Conservation (phyloP, 2,113 vertebrate species). For the Dolichotis patagonum region DNA sequence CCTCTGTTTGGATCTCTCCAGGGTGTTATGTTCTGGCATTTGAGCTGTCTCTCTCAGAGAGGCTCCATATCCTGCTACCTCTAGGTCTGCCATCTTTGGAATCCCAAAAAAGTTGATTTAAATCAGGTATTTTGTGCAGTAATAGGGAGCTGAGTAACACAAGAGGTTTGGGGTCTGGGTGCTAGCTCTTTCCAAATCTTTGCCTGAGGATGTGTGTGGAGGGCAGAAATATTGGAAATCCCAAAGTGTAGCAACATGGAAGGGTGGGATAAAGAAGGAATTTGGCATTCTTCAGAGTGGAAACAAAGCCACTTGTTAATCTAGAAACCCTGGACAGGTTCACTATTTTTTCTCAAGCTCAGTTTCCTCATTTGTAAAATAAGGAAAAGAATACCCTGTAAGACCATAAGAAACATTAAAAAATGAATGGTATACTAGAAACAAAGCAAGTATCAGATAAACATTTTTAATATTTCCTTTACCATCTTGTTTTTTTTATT, state of each 20-base stretch:
- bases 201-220: no score
- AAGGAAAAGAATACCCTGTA: not conserved
- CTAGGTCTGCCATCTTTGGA: no score
- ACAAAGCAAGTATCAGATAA: not conserved
- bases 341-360: not conserved
- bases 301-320: not conserved
- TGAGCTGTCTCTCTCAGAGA: no score
- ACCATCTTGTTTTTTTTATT: not conserved
- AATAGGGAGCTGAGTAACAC: not conserved
- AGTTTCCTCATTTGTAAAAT: not conserved
- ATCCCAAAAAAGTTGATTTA: not conserved
- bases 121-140: not conserved
- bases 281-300: not conserved
- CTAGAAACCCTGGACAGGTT: not conserved
- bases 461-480: not conserved
- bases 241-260: not conserved
- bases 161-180: not conserved
- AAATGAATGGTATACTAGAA: not conserved
- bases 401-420: not conserved
- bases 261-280: not conserved
- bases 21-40: no score
- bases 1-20: no score
- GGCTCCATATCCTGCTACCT: no score
- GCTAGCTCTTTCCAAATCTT: not conserved
- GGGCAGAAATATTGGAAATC: not conserved